Conservation (phyloP, 2,113 vertebrate species). For the Myotis davidii region DNA sequence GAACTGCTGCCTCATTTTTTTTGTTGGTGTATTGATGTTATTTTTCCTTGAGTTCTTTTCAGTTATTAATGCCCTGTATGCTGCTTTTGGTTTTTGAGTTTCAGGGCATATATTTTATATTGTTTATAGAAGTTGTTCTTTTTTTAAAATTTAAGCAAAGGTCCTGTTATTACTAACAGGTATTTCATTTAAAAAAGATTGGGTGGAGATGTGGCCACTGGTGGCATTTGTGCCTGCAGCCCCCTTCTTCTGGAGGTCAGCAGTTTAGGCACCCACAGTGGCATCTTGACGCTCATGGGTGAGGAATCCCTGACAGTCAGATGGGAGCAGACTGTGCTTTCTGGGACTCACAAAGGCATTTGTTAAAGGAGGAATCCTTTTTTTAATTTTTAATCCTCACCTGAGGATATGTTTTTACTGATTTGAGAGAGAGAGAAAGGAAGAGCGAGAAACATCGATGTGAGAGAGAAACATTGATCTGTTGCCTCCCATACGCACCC, state of each 20-base stretch:
- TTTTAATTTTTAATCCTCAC: neutral
- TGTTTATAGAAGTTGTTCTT: neutral
- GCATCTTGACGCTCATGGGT: neutral
- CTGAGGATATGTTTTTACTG: neutral
- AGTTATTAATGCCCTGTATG: conserved; percentile 34
- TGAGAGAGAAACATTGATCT: neutral
- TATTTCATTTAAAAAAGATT: conserved; percentile 38
- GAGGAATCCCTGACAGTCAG: neutral
- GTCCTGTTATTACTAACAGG: neutral
- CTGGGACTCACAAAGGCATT: accelerated
- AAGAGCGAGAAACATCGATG: neutral
- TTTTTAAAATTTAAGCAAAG: neutral
- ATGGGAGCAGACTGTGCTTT: neutral
- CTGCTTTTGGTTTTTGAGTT: conserved; percentile 9
- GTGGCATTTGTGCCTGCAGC: neutral
- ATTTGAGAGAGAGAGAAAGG: neutral
- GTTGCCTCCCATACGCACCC: neutral
- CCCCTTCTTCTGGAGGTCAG: neutral
- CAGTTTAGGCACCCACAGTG: neutral
- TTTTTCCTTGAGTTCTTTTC: neutral
- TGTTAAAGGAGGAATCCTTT: neutral
- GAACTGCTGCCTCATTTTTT: neutral
- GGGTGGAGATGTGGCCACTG: neutral
- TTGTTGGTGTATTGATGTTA: neutral
- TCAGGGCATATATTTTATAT: conserved; percentile 32